These are phyloP conservation scores for Sthenelais limicola DNA, from an alignment of 2,888 invertebrate species.

Conservation along the genomic window DNA sequence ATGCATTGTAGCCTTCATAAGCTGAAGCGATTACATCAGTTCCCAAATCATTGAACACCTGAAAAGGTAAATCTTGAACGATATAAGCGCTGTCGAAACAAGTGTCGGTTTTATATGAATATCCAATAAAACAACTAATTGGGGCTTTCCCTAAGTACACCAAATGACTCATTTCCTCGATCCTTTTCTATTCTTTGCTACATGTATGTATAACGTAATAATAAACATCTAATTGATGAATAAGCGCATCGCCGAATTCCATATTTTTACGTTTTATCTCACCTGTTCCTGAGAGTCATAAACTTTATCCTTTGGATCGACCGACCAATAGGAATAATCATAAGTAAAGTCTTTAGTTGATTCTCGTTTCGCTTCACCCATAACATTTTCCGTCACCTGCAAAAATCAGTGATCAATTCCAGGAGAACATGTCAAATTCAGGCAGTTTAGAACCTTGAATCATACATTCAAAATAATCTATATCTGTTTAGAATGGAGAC, in stretches of 20 bases:
- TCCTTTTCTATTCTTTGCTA: too few relatives aligned
- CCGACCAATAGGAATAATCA: conserved; percentile 70
- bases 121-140: too few relatives aligned
- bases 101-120: too few relatives aligned
- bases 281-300: conserved; percentile 67
- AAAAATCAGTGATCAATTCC: not conserved
- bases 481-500: not conserved
- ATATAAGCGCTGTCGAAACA: too few relatives aligned
- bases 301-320: conserved; percentile 54
- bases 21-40: conserved; percentile 78
- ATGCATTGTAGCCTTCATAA: conserved; percentile 84
- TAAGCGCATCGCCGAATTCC: too few relatives aligned
- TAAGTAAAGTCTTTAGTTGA: conserved; percentile 68
- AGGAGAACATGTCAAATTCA: not conserved
- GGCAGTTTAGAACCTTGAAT: too few relatives aligned
- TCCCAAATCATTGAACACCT: conserved; percentile 81
- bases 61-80: conserved; percentile 45
- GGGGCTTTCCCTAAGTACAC: too few relatives aligned
- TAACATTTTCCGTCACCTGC: conserved; percentile 3
- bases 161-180: too few relatives aligned
- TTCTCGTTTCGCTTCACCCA: conserved; percentile 53
- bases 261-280: too few relatives aligned
- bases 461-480: not conserved
- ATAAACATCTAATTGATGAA: too few relatives aligned
- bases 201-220: too few relatives aligned